phyloP scores from a whole-genome alignment of 2,797 vertebrate species.

The Knipowitschia caucasica region DNA sequence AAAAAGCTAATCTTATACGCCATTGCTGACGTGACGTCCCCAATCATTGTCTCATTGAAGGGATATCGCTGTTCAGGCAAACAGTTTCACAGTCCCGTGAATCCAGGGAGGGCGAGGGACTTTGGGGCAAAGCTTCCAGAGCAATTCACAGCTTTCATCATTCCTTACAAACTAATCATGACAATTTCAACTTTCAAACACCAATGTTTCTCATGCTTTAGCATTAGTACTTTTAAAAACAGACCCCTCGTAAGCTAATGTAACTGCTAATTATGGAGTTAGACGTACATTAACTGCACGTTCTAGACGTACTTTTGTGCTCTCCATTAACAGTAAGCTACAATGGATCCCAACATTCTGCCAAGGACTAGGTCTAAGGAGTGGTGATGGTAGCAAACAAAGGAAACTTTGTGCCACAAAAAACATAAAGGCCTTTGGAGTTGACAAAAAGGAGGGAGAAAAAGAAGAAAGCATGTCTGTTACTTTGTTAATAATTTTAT shows the following conservation, averaged over 20 bases:
- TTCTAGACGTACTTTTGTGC: slow-evolving; percentile 44
- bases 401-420: slow-evolving; percentile 60
- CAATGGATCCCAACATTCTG: slow-evolving; percentile 32
- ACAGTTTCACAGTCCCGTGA: slow-evolving; percentile 62
- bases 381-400: slow-evolving; percentile 59
- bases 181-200: slow-evolving; percentile 59
- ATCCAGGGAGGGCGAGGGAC: slow-evolving; percentile 56
- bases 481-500: slow-evolving; percentile 78
- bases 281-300: slow-evolving; percentile 38
- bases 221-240: slow-evolving; percentile 59
- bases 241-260: slow-evolving; percentile 58
- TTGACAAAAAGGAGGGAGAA: slow-evolving; percentile 62
- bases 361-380: slow-evolving; percentile 56
- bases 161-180: slow-evolving; percentile 52
- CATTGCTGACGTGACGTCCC: slow-evolving; percentile 29
- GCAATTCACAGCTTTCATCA: slow-evolving; percentile 71
- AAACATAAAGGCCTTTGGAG: slow-evolving; percentile 59
- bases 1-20: slow-evolving; percentile 42
- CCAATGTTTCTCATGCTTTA: slow-evolving; percentile 66
- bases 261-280: slow-evolving; percentile 53
- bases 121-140: slow-evolving; percentile 74
- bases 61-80: slow-evolving; percentile 35
- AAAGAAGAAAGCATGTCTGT: slow-evolving; percentile 76
- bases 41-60: slow-evolving; percentile 25
- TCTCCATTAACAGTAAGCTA: slow-evolving; percentile 47